Evolutionary conservation across 2,888 invertebrate species (phyloP).

Genomic region (Drosophila merina): DNA sequence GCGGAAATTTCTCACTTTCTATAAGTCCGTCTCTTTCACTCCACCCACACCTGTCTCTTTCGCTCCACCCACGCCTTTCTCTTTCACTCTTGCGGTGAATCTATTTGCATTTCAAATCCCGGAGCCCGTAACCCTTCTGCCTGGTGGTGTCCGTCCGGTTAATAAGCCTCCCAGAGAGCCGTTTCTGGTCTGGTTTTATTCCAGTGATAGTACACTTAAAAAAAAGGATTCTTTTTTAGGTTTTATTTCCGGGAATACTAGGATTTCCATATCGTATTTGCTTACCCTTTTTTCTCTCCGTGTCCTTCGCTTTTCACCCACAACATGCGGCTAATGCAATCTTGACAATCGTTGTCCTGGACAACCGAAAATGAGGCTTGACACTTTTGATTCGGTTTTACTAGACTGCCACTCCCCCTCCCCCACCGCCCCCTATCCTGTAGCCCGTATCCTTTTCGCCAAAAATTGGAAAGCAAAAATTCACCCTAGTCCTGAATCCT

Average conservation of each 20-base stretch:
- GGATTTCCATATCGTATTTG: too few relatives aligned
- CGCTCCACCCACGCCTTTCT: conserved; percentile 9
- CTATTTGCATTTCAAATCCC: conserved; percentile 75
- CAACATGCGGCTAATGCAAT: conserved; percentile 65
- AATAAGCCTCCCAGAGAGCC: conserved; percentile 38
- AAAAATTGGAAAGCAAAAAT: conserved; percentile 3
- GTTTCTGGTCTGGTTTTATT: conserved; percentile 1
- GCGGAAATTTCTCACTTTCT: conserved; percentile 55
- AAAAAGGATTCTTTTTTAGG: neutral
- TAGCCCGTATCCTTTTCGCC: neutral
- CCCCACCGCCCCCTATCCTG: neutral
- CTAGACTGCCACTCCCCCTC: conserved; percentile 4
- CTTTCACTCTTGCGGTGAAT: conserved; percentile 36
- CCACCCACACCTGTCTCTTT: neutral
- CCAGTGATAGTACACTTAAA: neutral
- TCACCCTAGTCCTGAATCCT: neutral
- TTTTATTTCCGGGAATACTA: too few relatives aligned
- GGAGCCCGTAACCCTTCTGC: neutral
- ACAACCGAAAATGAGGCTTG: conserved; percentile 75
- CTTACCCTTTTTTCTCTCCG: too few relatives aligned
- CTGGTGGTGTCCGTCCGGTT: conserved; percentile 10
- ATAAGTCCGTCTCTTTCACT: neutral
- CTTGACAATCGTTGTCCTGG: conserved; percentile 66
- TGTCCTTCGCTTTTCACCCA: neutral
- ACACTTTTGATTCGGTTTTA: conserved; percentile 75